Base-by-base conservation (phyloP, 2,797 vertebrate species). In the Salmo trutta region DNA sequence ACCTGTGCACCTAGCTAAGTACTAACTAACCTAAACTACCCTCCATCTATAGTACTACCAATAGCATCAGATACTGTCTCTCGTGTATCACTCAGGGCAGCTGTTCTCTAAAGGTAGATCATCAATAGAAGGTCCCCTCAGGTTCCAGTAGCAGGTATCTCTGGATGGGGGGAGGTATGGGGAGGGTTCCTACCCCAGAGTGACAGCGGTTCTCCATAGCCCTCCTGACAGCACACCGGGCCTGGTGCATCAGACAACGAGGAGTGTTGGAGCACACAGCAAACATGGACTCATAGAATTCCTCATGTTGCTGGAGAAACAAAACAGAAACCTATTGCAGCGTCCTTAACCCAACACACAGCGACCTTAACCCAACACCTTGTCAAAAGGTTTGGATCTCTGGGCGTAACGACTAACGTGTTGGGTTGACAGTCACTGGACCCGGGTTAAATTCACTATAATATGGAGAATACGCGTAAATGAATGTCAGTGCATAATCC, bases 281-380 rank as follows among this genome's bases (percentile, higher is more conserved):
- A 77, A 98, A 99, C 82, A 99, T 51, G 0, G 98, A 98, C 82
- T 97, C 93, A 21, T 98, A 99, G 91, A 99, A 99, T 75, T 89
- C 91, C 83, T 89, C 89, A 85, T 98, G 89, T 36, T 75, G 90
- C 98, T 99, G 94, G 14, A 41, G 41, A 75, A 54, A 73, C 53
- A 81, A 52, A 62, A 54, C n/a, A 69, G 27, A 79, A 75, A 77
- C 51, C 52, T 10, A 8, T 62, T 47, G 41, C 3, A 47, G 41
- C 10, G 41, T 12, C 10, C 41, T 47, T 47, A 47, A 47, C 41
- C 41, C 41, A 47, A 47, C 41, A 47, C 41, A 41, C 0, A 10
- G 41, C 0, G 41, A 47, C 8, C 8, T 47, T 12, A 41, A 47
- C 8, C 41, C 41, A 47, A 47, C 41, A 47, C 41, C 41, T 47